phyloP scores from a whole-genome alignment of 2,113 vertebrate species.

The Amblyornis subalaris region DNA sequence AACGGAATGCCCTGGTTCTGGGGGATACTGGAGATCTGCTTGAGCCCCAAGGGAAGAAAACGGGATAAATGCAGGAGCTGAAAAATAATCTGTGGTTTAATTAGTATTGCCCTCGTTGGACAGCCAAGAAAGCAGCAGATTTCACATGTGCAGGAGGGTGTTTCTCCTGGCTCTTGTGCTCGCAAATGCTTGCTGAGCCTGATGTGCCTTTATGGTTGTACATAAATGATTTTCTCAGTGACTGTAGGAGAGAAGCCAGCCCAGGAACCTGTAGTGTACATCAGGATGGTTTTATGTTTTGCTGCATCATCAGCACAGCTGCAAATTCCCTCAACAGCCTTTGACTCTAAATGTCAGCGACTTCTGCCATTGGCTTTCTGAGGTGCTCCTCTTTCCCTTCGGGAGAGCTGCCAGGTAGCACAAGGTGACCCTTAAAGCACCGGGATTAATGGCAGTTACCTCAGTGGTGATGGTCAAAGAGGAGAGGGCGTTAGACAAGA shows the following conservation, averaged over 20 bases:
- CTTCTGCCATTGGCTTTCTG: background rate
- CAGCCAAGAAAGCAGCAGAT: background rate
- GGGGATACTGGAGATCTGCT: background rate
- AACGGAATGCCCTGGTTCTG: background rate
- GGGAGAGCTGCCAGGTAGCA: slow-evolving; percentile 31
- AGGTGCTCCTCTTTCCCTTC: background rate
- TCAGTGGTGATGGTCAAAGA: background rate
- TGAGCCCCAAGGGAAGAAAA: background rate
- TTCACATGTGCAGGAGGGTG: background rate
- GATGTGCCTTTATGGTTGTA: background rate
- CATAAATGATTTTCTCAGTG: background rate
- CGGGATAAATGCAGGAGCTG: background rate
- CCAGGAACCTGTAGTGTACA: background rate
- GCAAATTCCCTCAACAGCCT: background rate
- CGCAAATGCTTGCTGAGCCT: background rate
- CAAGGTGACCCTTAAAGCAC: slow-evolving; percentile 29
- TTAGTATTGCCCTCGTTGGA: background rate
- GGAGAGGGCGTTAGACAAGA: background rate
- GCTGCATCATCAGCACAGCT: background rate
- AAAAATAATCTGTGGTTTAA: background rate
- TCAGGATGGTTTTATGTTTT: background rate
- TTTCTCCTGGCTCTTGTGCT: background rate
- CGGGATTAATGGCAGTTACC: slow-evolving; percentile 34
- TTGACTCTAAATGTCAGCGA: background rate
- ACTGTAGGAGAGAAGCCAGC: background rate